These are phyloP conservation scores for Odobenus rosmarus DNA, from an alignment of 2,113 vertebrate genomes.

Conservation along the genomic window DNA sequence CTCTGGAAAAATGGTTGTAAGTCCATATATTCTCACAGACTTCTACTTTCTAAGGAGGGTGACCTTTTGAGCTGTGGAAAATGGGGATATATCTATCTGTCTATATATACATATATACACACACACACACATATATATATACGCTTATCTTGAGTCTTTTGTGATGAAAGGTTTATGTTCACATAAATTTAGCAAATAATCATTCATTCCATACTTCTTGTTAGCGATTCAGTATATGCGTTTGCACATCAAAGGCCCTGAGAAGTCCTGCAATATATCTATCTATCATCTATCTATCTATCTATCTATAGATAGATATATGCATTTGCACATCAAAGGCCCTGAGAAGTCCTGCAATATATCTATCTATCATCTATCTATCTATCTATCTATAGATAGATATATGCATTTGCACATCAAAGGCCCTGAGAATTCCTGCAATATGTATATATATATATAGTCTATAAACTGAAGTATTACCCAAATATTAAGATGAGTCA, in stretches of 20 bases:
- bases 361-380: no score
- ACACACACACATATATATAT: no score
- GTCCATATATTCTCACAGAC: not conserved
- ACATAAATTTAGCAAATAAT: not conserved
- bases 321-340: no score
- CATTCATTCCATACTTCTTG: not conserved
- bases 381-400: no score
- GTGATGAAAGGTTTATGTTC: not conserved
- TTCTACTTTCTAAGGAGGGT: not conserved
- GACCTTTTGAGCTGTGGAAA: not conserved
- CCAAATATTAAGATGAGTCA: not conserved
- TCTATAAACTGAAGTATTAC: not conserved
- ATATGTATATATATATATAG: not conserved
- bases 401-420: no score
- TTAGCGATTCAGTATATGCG: not conserved
- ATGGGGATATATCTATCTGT: not conserved
- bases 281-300: no score
- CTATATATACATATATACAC: not conserved
- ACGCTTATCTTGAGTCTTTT: not conserved
- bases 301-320: no score
- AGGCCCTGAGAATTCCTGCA: no score
- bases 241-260: not conserved
- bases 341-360: no score
- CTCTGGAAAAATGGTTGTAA: conserved; percentile 28
- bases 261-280: not conserved